phyloP scores from a whole-genome alignment of 2,797 vertebrate genomes.

The Myotis myotis region DNA sequence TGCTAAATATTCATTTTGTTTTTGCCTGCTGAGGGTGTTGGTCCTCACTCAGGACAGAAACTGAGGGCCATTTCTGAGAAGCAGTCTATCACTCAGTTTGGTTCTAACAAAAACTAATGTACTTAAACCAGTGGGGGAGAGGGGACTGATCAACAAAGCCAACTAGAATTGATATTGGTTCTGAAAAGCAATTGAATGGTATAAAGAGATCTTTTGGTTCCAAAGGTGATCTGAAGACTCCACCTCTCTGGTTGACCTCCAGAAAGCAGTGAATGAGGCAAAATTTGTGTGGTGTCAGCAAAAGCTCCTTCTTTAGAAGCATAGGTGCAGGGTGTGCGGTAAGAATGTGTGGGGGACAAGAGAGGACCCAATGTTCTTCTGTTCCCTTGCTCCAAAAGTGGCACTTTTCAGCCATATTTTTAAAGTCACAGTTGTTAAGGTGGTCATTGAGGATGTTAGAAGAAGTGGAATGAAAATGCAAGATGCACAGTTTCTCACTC shows the following conservation, averaged over 20 bases:
- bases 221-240: background rate
- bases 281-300: background rate
- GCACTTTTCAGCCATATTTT: background rate
- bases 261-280: background rate
- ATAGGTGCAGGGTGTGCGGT: background rate
- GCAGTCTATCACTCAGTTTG: constrained; percentile 64
- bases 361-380: background rate
- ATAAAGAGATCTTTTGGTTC: background rate
- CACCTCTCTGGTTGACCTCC: background rate
- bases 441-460: background rate
- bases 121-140: background rate
- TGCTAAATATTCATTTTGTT: constrained; percentile 36
- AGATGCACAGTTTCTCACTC: background rate
- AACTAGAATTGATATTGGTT: background rate
- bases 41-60: constrained; percentile 51
- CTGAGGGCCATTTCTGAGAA: constrained; percentile 63
- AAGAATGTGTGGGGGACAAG: background rate
- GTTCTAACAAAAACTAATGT: constrained; percentile 58
- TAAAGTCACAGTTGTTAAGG: background rate
- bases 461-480: background rate
- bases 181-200: constrained; percentile 12
- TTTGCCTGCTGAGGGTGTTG: constrained; percentile 72
- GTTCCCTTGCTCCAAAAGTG: background rate
- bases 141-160: background rate
- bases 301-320: background rate